Evolutionary conservation across 2,113 vertebrate genomes (phyloP).

Genomic region (Leptobrachium ailaonicum): DNA sequence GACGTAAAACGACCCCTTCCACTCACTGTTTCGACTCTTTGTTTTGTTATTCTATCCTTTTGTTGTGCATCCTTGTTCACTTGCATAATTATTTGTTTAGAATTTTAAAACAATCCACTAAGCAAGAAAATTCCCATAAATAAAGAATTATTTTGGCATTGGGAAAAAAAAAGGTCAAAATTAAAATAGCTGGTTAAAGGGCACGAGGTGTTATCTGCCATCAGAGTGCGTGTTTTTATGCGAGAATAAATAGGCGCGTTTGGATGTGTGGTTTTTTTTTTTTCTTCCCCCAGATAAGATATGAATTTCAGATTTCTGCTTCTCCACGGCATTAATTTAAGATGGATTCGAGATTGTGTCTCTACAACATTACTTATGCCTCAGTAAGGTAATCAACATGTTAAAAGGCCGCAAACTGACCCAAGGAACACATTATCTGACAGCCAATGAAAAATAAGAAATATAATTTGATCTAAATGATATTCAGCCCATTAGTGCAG

Average conservation of each 20-base stretch:
- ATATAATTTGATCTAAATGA: conserved; percentile 49
- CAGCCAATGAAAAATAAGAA: conserved; percentile 45
- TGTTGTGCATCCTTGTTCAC: no score
- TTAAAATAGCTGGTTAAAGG: conserved; percentile 20
- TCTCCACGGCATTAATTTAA: conserved; percentile 29
- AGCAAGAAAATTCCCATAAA: no score
- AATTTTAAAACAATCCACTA: no score
- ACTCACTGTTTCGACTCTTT: no score
- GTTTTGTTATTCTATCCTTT: no score
- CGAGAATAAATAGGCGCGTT: conserved; percentile 12
- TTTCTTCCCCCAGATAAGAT: not conserved
- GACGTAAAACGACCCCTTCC: no score
- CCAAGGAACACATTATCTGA: conserved; percentile 46
- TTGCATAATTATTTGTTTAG: no score
- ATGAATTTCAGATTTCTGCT: conserved; percentile 31
- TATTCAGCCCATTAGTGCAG: conserved; percentile 42
- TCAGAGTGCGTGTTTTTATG: conserved; percentile 20
- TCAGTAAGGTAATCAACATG: conserved; percentile 41
- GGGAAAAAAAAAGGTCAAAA: conserved; percentile 12
- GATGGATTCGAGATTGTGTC: conserved; percentile 37
- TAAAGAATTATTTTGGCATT: no score
- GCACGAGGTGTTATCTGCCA: conserved; percentile 23
- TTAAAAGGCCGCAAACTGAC: conserved; percentile 41
- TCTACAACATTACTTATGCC: conserved; percentile 34
- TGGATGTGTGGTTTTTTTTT: conserved; percentile 16